Percentiles rank a stretch among this genome's conserved stretches.
Conservation (phyloP, 2,113 vertebrate species). For the Seriola rivoliana region DNA sequence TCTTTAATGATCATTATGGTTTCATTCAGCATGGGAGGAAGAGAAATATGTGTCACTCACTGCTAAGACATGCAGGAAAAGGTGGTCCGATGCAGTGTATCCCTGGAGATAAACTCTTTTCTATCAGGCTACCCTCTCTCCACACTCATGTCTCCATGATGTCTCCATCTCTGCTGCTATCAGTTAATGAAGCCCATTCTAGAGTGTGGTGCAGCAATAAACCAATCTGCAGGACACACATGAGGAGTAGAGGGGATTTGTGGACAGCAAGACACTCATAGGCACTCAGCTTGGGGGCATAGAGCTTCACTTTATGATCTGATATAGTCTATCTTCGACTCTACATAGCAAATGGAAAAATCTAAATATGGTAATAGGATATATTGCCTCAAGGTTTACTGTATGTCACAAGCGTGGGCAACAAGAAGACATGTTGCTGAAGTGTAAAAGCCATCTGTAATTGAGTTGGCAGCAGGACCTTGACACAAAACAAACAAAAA, state of each 20-base stretch:
- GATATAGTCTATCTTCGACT: conserved; percentile 53
- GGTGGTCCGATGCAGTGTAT: conserved; percentile 10
- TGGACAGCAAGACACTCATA: conserved; percentile 58
- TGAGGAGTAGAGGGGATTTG: conserved; percentile 62
- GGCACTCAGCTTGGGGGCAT: conserved; percentile 25
- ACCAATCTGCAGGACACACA: conserved; percentile 72
- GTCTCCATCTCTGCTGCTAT: conserved; percentile 80
- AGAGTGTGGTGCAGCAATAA: conserved; percentile 64
- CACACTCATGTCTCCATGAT: conserved; percentile 60
- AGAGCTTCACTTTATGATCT: conserved; percentile 35
- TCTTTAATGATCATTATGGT: conserved; percentile 21
- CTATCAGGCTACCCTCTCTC: conserved; percentile 35
- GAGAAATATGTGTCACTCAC: conserved; percentile 14
- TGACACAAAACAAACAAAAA: conserved; percentile 44
- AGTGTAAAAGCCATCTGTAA: conserved; percentile 57
- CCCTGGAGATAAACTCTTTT: conserved; percentile 27
- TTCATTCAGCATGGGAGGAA: not conserved
- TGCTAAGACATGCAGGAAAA: not conserved
- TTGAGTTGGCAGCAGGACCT: conserved; percentile 53
- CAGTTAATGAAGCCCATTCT: conserved; percentile 81
- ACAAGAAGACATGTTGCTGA: conserved; percentile 34
- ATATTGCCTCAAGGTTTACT: conserved; percentile 42
- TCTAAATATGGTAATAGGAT: conserved; percentile 54
- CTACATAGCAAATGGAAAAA: conserved; percentile 50
- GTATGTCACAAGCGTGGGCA: conserved; percentile 33